phyloP scores from a whole-genome alignment of 2,113 vertebrate species.

The Phalacrocorax aristotelis region DNA sequence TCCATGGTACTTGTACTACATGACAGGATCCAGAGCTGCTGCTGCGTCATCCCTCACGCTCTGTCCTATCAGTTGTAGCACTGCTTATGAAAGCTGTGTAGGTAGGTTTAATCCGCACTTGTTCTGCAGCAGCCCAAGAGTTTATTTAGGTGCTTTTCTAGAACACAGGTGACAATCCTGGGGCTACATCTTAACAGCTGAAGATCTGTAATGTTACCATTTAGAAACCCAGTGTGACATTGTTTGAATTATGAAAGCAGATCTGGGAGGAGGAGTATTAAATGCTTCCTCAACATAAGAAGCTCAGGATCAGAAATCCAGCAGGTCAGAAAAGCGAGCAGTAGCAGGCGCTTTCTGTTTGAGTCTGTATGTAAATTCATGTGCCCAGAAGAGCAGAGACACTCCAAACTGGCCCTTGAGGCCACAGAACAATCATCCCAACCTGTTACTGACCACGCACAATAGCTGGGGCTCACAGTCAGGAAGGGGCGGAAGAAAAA shows the following conservation, averaged over 20 bases:
- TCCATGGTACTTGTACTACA: neutral
- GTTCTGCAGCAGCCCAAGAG: neutral
- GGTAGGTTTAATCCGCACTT: neutral
- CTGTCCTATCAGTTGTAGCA: neutral
- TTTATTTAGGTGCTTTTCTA: neutral
- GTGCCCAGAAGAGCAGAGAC: neutral
- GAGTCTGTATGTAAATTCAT: neutral
- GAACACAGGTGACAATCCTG: neutral
- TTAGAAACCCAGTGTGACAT: neutral
- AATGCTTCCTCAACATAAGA: neutral
- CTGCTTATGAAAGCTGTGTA: neutral
- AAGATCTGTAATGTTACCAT: neutral
- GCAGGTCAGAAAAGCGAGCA: neutral
- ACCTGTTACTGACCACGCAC: neutral
- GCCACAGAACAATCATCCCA: neutral
- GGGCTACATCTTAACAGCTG: neutral
- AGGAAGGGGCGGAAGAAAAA: neutral
- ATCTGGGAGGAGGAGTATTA: neutral
- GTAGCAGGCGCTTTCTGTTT: neutral
- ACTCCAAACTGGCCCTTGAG: neutral
- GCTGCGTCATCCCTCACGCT: neutral
- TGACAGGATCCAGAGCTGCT: neutral
- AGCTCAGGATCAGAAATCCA: neutral
- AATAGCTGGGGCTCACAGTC: neutral
- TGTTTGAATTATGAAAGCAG: neutral